Conservation (phyloP, 2,113 vertebrate species). For the Melanotaenia duboulayi region DNA sequence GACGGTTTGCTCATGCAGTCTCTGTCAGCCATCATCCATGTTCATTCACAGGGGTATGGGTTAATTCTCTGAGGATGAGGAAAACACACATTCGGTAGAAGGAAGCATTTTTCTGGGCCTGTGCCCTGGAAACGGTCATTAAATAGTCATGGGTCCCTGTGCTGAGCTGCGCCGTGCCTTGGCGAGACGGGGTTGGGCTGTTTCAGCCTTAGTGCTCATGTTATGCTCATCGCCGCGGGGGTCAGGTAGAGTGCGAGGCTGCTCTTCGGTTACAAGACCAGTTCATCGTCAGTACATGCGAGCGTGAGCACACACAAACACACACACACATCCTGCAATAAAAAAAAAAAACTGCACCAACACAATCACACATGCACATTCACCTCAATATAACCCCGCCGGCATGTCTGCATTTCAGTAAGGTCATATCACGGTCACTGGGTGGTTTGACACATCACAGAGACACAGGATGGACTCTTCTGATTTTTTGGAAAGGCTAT, state of each 20-base stretch:
- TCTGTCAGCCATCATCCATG: slow-evolving; percentile 42
- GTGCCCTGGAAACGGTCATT: slow-evolving; percentile 61
- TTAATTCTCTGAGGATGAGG: slow-evolving; percentile 26
- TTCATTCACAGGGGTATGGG: slow-evolving; percentile 22
- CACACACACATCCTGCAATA: background rate
- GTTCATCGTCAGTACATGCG: slow-evolving; percentile 9
- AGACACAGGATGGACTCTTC: slow-evolving; percentile 10
- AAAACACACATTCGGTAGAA: slow-evolving; percentile 11
- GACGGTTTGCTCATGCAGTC: slow-evolving; percentile 31
- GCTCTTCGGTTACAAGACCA: slow-evolving; percentile 48
- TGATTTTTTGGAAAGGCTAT: background rate
- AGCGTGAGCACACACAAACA: slow-evolving; percentile 6
- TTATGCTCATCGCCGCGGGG: slow-evolving; percentile 54
- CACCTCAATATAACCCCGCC: slow-evolving; percentile 48
- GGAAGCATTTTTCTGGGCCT: slow-evolving; percentile 36
- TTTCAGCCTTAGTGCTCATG: slow-evolving; percentile 46
- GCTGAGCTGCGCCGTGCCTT: slow-evolving; percentile 39
- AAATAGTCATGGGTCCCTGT: slow-evolving; percentile 74
- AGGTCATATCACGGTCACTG: slow-evolving; percentile 73
- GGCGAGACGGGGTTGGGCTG: slow-evolving; percentile 26
- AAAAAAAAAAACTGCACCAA: background rate
- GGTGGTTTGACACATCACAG: slow-evolving; percentile 40
- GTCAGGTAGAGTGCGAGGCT: slow-evolving; percentile 70
- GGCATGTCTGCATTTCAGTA: slow-evolving; percentile 33
- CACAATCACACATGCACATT: slow-evolving; percentile 18